Base-by-base conservation (phyloP, 2,888 invertebrate species). In the Mythimna vitellina region DNA sequence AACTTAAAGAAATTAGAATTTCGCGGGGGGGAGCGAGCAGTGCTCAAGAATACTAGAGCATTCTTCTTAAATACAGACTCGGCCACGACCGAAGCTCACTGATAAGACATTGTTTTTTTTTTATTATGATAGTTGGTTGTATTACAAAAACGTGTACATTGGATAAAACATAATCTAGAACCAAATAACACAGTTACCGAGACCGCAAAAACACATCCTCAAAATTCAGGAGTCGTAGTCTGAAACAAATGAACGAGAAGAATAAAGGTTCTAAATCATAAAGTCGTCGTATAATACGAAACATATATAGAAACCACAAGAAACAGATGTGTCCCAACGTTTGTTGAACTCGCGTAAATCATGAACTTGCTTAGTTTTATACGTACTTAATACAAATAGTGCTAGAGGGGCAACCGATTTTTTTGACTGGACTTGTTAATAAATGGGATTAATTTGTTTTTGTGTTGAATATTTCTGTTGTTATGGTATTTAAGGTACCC, bases 191-290 rank as follows among this genome's bases (percentile, higher is more conserved):
- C 9, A 29, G 4, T 70, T 10, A 49, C 49, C n/a, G 8, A 62
- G 12, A 14, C 51, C 25, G n/a, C 53, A 14, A 32, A 22, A 71
- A 70, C 12, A 49, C n/a, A 32, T 3, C 51, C 63, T 71, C 66
- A 72, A 73, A 70, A 81, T 82, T 84, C 73, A 64, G 42, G 3
- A 62, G 14, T n/a, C 22, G 76, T 74, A 64, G 7, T 57, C 32
- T 51, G 63, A 70, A 75, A 75, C 67, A 69, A 77, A 81, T 66
- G 57, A 72, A 76, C 63, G 82, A 82, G 73, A 82, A 72, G 32
- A 79, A 83, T 76, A n/a, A 70, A 42, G 32, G 42, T 65, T 53
- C 54, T 83, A 79, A 81, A 84, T 85, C 86, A 85, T 64, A 58
- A 71, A 71, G 61, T 69, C n/a, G 49, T 51, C 49, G 14, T 51